Conservation (phyloP, 2,113 vertebrate genomes). For the Anarhynchus alexandrinus region DNA sequence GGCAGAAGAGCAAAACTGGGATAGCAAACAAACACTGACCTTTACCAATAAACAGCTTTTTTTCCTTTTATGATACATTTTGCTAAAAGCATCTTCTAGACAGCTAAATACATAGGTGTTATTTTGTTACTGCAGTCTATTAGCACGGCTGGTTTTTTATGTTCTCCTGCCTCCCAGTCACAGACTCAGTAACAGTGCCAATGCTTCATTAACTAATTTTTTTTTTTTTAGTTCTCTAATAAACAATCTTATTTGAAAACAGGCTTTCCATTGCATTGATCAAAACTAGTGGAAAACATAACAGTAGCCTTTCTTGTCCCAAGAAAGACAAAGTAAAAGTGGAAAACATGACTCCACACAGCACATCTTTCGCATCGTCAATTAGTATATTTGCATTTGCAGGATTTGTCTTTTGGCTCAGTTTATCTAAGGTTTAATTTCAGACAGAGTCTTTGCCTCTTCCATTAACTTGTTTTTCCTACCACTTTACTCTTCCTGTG, state of each 20-base stretch:
- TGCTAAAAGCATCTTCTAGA: neutral
- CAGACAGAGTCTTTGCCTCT: neutral
- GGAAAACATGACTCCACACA: neutral
- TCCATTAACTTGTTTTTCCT: neutral
- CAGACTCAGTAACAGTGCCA: neutral
- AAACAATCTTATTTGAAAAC: neutral
- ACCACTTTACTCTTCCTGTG: neutral
- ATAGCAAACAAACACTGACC: neutral
- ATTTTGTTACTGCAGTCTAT: neutral
- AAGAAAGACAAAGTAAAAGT: neutral
- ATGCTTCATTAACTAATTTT: neutral
- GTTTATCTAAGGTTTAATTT: neutral
- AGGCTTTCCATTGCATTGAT: neutral
- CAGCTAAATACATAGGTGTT: neutral
- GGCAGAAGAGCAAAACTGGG: neutral
- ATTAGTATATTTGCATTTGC: neutral
- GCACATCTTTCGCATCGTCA: neutral
- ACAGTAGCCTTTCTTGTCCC: neutral
- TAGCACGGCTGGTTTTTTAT: neutral
- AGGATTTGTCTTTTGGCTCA: neutral
- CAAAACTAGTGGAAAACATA: neutral
- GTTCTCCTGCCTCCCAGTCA: neutral
- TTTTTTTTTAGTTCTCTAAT: neutral
- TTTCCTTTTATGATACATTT: neutral
- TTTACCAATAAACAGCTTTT: neutral